Base-by-base conservation (phyloP, 2,888 invertebrate genomes). In the Scaptomyza caliginosa region DNA sequence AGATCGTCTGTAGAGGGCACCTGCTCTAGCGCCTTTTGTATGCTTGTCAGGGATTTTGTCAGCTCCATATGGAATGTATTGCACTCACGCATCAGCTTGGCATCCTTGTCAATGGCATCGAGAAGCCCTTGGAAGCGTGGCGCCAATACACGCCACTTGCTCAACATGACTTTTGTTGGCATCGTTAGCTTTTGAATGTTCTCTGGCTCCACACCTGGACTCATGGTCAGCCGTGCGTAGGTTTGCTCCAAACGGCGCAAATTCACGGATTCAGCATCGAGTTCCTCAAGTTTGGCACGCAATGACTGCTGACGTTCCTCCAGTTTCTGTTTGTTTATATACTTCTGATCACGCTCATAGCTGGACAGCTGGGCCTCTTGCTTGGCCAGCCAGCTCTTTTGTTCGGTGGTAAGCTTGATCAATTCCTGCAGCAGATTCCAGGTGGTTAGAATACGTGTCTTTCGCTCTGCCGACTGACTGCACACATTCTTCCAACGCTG, bases 401-500 rank as follows among this genome's bases (percentile, higher is more conserved):
- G 93, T 8, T 94, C 93, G 0, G 87, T 88, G 49, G 92, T 93
- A n/a, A 93, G 80, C 49, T 92, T 92, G 8, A 93, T 90, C 2
- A 95, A 90, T 59, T 94, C 93, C 75, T 93, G 93, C 11, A 95
- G 87, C 5, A 94, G 83, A 63, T 93, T 93, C 94, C 94, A 95
- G 0, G 93, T 92, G 38, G 92, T 90, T 1, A 93, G 89, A 58
- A 96, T 95, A 58, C 94, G 94, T 0, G 94, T 93, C 89, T 95
- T 96, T 2, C 95, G 93, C 55, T 95, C 95, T 5, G 95, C 94
- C 0, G 96, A 95, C 87, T 94, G 93, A 2, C 94, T 93, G 85
- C 96, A 96, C 2, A 96, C 94, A 39, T 93, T 93, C 81, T 95
- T 95, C 96, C 96, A 96, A 68, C 96, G 93, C 86, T 94, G 94